Percentiles rank a stretch among this genome's conserved stretches.
Conservation (phyloP, 92 coral and sea anemone genomes). For the Phymanthus crucifer region DNA sequence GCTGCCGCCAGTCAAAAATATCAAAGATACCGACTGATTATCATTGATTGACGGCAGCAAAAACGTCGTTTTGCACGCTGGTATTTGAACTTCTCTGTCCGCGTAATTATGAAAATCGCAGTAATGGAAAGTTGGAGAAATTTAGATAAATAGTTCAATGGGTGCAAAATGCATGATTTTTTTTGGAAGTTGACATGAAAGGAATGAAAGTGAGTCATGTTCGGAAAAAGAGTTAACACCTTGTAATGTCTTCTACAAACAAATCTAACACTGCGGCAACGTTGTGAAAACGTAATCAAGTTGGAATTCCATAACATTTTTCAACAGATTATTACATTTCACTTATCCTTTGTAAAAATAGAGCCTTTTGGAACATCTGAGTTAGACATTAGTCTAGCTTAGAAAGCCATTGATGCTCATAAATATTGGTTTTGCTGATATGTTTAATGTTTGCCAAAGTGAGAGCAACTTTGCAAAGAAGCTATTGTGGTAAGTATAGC, state of each 20-base stretch:
- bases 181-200: background rate
- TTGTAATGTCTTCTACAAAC: background rate
- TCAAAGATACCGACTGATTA: no score
- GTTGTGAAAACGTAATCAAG: constrained; percentile 1
- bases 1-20: no score
- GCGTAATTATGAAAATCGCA: no score
- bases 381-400: background rate
- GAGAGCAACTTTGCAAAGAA: background rate
- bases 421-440: background rate
- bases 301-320: constrained; percentile 1
- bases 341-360: background rate
- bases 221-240: background rate
- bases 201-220: background rate
- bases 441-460: background rate
- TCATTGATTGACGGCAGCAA: no score
- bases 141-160: background rate
- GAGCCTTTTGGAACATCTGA: background rate
- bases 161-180: background rate
- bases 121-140: background rate
- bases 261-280: background rate
- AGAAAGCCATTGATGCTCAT: background rate
- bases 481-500: constrained; percentile 14
- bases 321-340: background rate
- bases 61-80: no score
- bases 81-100: no score